phyloP scores from a whole-genome alignment of 2,888 invertebrate genomes.

The Gymnoscelis rufifasciata region DNA sequence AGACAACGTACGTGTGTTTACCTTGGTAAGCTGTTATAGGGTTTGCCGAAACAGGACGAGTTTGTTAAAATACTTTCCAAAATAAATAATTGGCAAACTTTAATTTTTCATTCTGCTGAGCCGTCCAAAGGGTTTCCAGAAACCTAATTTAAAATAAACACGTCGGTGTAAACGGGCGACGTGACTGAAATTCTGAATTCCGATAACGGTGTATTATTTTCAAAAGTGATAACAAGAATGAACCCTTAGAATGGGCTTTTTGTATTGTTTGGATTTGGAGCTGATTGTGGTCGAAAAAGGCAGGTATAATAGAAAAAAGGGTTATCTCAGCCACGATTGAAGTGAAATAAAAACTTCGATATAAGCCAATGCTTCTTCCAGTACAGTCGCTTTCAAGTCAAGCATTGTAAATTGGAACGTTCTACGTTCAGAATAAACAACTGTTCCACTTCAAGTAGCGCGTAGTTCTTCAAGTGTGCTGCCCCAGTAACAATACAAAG shows the following conservation, averaged over 20 bases:
- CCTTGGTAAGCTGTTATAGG: not conserved
- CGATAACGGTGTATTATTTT: constrained; percentile 60
- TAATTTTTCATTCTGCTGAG: constrained; percentile 68
- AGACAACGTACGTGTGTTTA: no score
- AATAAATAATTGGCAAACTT: constrained; percentile 50
- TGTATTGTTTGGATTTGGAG: constrained; percentile 20
- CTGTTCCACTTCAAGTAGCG: no score
- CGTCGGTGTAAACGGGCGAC: constrained; percentile 65
- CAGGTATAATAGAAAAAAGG: not conserved
- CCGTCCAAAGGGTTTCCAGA: constrained; percentile 59
- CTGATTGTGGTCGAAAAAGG: constrained; percentile 3
- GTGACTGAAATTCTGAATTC: constrained; percentile 64
- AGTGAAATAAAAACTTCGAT: no score
- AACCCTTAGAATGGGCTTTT: constrained; percentile 30
- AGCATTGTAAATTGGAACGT: no score
- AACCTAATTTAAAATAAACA: constrained; percentile 77
- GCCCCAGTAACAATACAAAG: no score
- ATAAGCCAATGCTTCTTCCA: no score
- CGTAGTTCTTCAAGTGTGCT: no score
- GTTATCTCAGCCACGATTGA: no score
- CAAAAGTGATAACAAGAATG: constrained; percentile 53
- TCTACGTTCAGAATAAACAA: no score
- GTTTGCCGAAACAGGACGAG: not conserved
- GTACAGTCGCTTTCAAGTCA: no score
- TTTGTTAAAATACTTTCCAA: not conserved